Conservation (phyloP, 2,113 vertebrate species). For the Lontra canadensis region DNA sequence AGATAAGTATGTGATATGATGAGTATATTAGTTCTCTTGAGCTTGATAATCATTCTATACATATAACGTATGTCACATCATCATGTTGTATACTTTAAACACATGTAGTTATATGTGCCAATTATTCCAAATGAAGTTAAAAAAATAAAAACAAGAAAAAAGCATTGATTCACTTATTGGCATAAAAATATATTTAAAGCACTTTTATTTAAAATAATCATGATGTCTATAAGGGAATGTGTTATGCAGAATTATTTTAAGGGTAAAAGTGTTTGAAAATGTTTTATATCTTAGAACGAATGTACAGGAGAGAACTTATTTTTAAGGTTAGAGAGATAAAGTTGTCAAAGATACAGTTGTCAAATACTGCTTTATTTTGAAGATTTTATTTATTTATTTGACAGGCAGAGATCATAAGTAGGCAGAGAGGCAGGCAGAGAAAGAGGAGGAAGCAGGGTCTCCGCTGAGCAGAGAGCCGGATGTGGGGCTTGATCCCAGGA, state of each 20-base stretch:
- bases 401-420: too few species aligned
- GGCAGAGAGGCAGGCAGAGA: too few species aligned
- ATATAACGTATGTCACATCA: neutral
- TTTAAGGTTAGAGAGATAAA: neutral
- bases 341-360: neutral
- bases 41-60: neutral
- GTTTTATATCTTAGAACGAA: neutral
- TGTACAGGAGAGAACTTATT: neutral
- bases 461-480: too few species aligned
- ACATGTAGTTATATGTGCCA: neutral
- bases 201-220: slow-evolving; percentile 47
- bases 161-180: neutral
- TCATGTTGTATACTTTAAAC: neutral
- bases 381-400: too few species aligned
- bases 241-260: neutral
- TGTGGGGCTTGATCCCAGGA: too few species aligned
- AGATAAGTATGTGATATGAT: neutral
- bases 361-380: neutral
- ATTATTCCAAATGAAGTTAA: neutral
- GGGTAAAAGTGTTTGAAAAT: neutral
- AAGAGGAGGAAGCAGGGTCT: too few species aligned
- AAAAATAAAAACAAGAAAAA: neutral
- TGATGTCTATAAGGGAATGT: neutral
- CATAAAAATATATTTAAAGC: slow-evolving; percentile 26
- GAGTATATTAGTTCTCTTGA: neutral